Conservation (phyloP, 1,140 invertebrate species). For the Heliconius hewitsoni region DNA sequence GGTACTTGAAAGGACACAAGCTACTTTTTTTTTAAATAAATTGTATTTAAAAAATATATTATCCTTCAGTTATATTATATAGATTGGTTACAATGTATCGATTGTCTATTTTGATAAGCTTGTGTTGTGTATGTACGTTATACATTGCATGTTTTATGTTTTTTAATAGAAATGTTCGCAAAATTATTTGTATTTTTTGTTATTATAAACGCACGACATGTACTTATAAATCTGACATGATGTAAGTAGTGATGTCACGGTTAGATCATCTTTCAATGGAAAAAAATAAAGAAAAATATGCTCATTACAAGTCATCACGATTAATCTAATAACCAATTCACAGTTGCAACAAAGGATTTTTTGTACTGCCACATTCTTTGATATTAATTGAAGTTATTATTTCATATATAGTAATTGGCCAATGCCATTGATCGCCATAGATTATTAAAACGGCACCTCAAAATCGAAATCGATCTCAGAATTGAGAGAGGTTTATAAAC, state of each 20-base stretch:
- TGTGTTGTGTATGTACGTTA: too few relatives aligned
- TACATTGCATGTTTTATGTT: too few relatives aligned
- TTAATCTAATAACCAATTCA: constrained; percentile 9
- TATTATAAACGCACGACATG: neutral
- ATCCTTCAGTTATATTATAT: too few relatives aligned
- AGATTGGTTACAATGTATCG: too few relatives aligned
- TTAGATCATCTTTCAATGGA: constrained; percentile 4
- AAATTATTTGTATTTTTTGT: neutral
- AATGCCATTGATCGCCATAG: neutral
- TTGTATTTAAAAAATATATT: too few relatives aligned
- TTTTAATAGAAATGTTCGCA: too few relatives aligned
- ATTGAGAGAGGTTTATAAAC: too few relatives aligned
- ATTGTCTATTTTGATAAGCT: too few relatives aligned
- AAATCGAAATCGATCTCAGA: too few relatives aligned
- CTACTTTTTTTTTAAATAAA: too few relatives aligned
- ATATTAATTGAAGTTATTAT: neutral
- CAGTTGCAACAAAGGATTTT: neutral
- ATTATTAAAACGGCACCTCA: neutral
- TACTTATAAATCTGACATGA: neutral
- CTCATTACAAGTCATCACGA: constrained; percentile 7
- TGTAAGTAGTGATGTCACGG: constrained; percentile 20
- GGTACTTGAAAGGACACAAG: too few relatives aligned
- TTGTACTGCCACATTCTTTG: neutral
- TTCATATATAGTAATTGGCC: neutral
- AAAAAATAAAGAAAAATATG: constrained; percentile 11